A percentile compares a stretch with the other conserved stretches of the same genome.
Evolutionary conservation across 2,797 vertebrate genomes (phyloP).

Genomic region (Hippopotamyrus pictus): DNA sequence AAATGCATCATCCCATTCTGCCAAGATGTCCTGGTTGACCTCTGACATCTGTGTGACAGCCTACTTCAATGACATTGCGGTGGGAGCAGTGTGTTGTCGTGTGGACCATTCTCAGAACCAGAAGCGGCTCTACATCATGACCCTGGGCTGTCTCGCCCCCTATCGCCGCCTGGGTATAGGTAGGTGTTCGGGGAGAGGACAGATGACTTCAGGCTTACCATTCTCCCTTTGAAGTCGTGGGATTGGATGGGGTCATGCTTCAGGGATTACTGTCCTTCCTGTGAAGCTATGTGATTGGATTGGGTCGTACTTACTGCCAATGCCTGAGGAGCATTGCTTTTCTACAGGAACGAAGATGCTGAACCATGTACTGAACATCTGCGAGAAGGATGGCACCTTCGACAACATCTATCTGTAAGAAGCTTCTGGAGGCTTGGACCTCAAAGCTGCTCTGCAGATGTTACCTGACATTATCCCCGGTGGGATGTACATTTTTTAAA

Average conservation of each 20-base stretch:
- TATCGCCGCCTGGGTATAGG: slow-evolving; percentile 98
- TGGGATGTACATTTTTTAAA: neutral
- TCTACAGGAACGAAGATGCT: slow-evolving; percentile 95
- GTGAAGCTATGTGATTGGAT: neutral
- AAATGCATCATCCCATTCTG: neutral
- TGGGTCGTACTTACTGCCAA: neutral
- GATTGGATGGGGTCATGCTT: neutral
- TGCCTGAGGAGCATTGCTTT: neutral
- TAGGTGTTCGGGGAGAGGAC: slow-evolving; percentile 45
- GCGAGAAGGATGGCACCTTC: slow-evolving; percentile 99
- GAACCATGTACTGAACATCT: slow-evolving; percentile 99
- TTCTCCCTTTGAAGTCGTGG: neutral
- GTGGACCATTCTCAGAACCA: slow-evolving; percentile 99
- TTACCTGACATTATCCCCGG: neutral
- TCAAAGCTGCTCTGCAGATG: neutral
- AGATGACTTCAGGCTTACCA: neutral
- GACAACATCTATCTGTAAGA: slow-evolving; percentile 99
- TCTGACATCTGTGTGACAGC: slow-evolving; percentile 59
- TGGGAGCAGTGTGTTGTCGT: slow-evolving; percentile 96
- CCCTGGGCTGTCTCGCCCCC: slow-evolving; percentile 93
- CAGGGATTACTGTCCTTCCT: neutral
- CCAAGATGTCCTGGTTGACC: neutral
- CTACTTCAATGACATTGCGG: slow-evolving; percentile 98
- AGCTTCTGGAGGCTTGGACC: neutral
- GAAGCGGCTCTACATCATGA: slow-evolving; percentile 99